Evolutionary conservation across 2,797 vertebrate species (phyloP), one percentile per base, ranked within the genome.

Genomic region (Taeniopygia guttata): DNA sequence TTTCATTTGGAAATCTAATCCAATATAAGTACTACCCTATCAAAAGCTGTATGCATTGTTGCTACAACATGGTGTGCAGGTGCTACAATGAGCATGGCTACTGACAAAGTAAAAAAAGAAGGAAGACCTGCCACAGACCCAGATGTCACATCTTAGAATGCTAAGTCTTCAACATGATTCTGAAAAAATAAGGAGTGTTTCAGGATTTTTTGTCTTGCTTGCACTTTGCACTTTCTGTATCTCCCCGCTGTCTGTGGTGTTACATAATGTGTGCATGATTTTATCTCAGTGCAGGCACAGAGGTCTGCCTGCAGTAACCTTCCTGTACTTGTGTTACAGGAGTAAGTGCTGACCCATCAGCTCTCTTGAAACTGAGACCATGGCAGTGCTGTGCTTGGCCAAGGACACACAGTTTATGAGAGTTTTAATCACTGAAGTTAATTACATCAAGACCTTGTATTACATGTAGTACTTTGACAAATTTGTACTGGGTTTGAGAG

Each of bases 271-370:
- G 60, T 69, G 32, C 48, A 4, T 32, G 3, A 22, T 64, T 89
- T 79, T n/a, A 26, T 69, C 54, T 70, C 74, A 52, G 67, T 43
- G 49, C 30, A 46, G 56, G 29, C 63, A 43, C 29, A 54, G 48
- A 45, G 22, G 16, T 81, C 67, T 89, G 87, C 42, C 72, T 63
- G 52, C 58, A 72, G 63, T 45, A 60, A 68, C 76, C 34, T 90
- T 90, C 67, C 74, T 51, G 60, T 64, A 16, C 10, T 90, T 56
- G 56, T 54, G 52, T 84, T 93, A 73, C 69, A 34, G 9, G 11
- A 42, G 30, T n/a, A 52, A 95, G 66, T 84, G 87, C 95, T 89
- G 93, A 91, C 42, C 81, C 78, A 83, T 94, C 75, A 64, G 13
- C 75, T 89, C 75, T 63, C 62, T 43, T 76, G 80, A 92, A 95